Conservation (phyloP, 1,140 invertebrate species). For the Bombus consobrinus region DNA sequence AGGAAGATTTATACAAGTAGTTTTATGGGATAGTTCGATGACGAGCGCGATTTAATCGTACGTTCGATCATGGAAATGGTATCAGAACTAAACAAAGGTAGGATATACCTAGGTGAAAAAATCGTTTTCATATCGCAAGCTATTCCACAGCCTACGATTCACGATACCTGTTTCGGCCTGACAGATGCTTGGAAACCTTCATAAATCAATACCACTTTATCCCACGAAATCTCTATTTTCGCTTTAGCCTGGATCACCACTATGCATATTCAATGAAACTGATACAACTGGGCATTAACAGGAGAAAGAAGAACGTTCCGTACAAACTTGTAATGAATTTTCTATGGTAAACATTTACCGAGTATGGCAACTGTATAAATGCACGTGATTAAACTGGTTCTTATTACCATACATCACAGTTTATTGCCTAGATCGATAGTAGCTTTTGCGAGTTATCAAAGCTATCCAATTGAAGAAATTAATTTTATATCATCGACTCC, state of each 20-base stretch:
- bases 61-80: not conserved
- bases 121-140: conserved; percentile 46
- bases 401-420: not conserved
- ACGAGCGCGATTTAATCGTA: not conserved
- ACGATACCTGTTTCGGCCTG: conserved; percentile 21
- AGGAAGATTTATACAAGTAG: not conserved
- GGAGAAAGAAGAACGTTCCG: not conserved
- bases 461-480: not conserved
- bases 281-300: not conserved
- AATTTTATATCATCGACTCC: not conserved
- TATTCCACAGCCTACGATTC: conserved; percentile 6
- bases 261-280: conserved; percentile 43
- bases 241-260: conserved; percentile 35
- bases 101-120: conserved; percentile 23
- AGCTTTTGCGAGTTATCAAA: not conserved
- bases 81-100: conserved; percentile 1
- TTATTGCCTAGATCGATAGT: not conserved
- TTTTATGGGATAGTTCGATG: not conserved
- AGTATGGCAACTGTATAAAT: no score
- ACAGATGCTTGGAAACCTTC: conserved; percentile 43
- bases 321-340: not conserved
- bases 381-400: not conserved
- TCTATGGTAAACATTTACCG: not conserved
- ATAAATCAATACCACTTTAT: conserved; percentile 54
- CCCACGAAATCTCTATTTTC: conserved; percentile 50